phyloP scores from a whole-genome alignment of 2,797 vertebrate genomes.

The Lophotriccus pileatus region DNA sequence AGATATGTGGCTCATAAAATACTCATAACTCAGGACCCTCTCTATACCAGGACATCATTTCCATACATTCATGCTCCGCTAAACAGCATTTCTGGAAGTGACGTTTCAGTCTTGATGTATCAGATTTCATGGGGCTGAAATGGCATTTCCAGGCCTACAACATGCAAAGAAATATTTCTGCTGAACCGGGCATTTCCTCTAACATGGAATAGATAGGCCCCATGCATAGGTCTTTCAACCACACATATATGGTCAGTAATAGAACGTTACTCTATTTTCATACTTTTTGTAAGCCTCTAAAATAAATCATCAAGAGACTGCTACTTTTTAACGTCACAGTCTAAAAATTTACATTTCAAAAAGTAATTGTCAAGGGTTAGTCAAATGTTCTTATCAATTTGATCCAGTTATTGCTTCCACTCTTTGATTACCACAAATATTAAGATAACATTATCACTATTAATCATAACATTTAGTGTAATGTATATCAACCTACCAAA shows the following conservation, averaged over 20 bases:
- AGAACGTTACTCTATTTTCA: background rate
- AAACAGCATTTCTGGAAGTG: slow-evolving; percentile 51
- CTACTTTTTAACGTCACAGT: background rate
- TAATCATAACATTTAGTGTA: slow-evolving; percentile 45
- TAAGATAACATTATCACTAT: slow-evolving; percentile 36
- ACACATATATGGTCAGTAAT: background rate
- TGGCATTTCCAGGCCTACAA: slow-evolving; percentile 59
- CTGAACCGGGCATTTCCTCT: slow-evolving; percentile 22
- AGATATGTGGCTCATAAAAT: slow-evolving; percentile 60
- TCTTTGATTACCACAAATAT: slow-evolving; percentile 11
- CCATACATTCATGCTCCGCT: slow-evolving; percentile 30
- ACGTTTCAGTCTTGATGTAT: slow-evolving; percentile 38
- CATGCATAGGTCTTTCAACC: background rate
- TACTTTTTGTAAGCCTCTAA: background rate
- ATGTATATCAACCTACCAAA: background rate
- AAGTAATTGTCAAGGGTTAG: slow-evolving; percentile 44
- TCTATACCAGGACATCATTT: slow-evolving; percentile 36
- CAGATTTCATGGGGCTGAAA: slow-evolving; percentile 58
- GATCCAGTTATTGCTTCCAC: slow-evolving; percentile 29
- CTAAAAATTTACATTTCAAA: slow-evolving; percentile 12
- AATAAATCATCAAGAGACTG: background rate
- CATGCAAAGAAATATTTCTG: slow-evolving; percentile 51
- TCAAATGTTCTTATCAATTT: slow-evolving; percentile 34
- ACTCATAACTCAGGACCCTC: background rate
- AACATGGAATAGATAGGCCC: background rate